These are phyloP conservation scores for Myiotriccus ornatus DNA, from an alignment of 2,797 vertebrate genomes.

Conservation along the genomic window DNA sequence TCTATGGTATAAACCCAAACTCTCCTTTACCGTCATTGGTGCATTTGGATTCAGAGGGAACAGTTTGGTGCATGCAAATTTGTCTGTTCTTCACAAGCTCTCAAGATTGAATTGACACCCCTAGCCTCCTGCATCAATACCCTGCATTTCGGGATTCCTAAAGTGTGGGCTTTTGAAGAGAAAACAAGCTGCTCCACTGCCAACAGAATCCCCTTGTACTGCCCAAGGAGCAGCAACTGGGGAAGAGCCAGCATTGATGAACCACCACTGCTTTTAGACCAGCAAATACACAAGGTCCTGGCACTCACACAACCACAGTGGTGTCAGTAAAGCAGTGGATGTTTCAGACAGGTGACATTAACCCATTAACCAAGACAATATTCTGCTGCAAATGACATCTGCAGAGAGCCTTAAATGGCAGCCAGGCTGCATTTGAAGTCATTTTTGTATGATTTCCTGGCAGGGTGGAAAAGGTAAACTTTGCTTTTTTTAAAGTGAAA, in stretches of 20 bases:
- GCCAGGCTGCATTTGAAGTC: not conserved
- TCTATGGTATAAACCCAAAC: not conserved
- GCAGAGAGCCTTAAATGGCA: not conserved
- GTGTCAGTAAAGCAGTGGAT: not conserved
- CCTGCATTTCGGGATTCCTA: not conserved
- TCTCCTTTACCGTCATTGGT: not conserved
- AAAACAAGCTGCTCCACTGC: not conserved
- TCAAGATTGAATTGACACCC: not conserved
- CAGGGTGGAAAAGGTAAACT: not conserved
- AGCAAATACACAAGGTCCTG: not conserved
- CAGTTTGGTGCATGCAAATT: not conserved
- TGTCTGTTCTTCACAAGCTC: not conserved
- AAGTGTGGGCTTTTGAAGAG: not conserved
- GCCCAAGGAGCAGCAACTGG: not conserved
- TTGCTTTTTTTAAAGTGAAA: not conserved
- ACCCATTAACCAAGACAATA: not conserved
- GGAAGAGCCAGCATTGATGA: not conserved
- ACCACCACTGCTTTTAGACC: not conserved
- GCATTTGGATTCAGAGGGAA: not conserved
- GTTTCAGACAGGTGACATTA: not conserved
- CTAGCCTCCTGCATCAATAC: not conserved
- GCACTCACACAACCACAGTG: not conserved
- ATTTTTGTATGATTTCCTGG: not conserved
- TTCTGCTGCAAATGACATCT: not conserved
- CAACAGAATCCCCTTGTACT: not conserved